These are phyloP conservation scores for Scaptomyza graminum DNA, from an alignment of 1,140 invertebrate genomes.

Conservation along the genomic window DNA sequence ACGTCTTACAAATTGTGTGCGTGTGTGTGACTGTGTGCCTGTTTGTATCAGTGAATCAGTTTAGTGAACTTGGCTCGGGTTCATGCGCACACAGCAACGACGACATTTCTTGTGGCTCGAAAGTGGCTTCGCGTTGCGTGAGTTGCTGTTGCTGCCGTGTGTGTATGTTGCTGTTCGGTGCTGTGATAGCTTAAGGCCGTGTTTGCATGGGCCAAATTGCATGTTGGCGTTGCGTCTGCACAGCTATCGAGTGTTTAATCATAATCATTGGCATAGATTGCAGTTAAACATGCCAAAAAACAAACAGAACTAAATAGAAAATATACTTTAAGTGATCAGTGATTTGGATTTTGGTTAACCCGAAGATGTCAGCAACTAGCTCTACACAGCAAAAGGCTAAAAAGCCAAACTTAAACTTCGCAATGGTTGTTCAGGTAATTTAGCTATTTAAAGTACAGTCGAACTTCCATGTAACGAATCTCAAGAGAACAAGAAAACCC, in stretches of 20 bases:
- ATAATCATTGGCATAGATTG: conserved; percentile 16
- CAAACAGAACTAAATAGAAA: background rate
- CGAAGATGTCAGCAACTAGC: conserved; percentile 17
- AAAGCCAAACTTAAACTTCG: conserved; percentile 28
- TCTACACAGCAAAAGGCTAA: conserved; percentile 6
- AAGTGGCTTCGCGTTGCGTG: conserved; percentile 6
- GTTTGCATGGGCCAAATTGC: conserved; percentile 40
- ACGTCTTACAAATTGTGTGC: conserved; percentile 63
- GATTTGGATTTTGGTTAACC: background rate
- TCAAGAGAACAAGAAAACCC: background rate
- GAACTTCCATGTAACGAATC: too few species aligned
- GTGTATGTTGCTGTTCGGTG: background rate
- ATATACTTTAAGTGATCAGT: background rate
- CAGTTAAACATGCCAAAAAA: conserved; percentile 14
- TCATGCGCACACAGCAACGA: conserved; percentile 30
- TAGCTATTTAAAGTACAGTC: background rate
- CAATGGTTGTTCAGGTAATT: conserved; percentile 16
- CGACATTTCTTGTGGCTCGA: conserved; percentile 25
- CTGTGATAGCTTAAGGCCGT: conserved; percentile 5
- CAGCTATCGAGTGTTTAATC: conserved; percentile 20
- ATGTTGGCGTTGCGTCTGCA: conserved; percentile 64
- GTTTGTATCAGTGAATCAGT: conserved; percentile 36
- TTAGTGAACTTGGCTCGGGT: conserved; percentile 63
- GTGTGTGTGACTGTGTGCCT: conserved; percentile 6
- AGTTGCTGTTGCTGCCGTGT: conserved; percentile 25